A percentile compares a stretch with the other conserved stretches of the same genome.
Evolutionary conservation across 2,797 vertebrate species (phyloP).

Genomic region (Eupleurogrammus muticus): DNA sequence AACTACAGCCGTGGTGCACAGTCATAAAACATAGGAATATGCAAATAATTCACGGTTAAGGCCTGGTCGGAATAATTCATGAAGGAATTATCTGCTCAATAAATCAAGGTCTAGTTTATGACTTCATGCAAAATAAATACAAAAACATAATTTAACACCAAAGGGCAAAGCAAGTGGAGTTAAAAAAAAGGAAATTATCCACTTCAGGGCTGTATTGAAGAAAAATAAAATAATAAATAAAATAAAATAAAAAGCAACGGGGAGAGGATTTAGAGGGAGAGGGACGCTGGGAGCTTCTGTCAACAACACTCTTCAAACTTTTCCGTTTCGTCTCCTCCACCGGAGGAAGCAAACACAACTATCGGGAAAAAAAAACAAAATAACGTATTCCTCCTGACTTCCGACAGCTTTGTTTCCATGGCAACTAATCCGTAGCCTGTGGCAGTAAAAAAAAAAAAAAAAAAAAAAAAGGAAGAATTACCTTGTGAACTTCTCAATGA

Average conservation of each 20-base stretch:
- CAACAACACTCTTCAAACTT: constrained; percentile 57
- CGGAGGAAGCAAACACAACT: constrained; percentile 42
- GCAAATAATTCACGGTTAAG: constrained; percentile 47
- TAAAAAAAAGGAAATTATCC: neutral
- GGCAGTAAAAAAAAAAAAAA: too few species aligned
- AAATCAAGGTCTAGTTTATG: constrained; percentile 16
- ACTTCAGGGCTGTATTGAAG: too few species aligned
- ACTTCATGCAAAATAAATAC: too few species aligned
- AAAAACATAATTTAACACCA: too few species aligned
- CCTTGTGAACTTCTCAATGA: constrained; percentile 77
- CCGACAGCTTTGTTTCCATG: constrained; percentile 74
- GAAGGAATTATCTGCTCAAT: constrained; percentile 28
- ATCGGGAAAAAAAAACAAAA: constrained; percentile 9
- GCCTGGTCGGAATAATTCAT: constrained; percentile 49
- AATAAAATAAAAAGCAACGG: too few species aligned
- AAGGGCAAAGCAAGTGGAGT: neutral
- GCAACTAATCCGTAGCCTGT: constrained; percentile 72
- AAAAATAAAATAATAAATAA: too few species aligned
- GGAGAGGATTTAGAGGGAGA: neutral
- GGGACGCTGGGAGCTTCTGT: constrained; percentile 34
- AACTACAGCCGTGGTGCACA: neutral
- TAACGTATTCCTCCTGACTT: constrained; percentile 57
- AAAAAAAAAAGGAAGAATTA: too few species aligned
- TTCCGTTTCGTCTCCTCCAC: constrained; percentile 37
- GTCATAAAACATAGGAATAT: neutral